Conservation (phyloP, 2,113 vertebrate species). For the Amia ocellicauda region DNA sequence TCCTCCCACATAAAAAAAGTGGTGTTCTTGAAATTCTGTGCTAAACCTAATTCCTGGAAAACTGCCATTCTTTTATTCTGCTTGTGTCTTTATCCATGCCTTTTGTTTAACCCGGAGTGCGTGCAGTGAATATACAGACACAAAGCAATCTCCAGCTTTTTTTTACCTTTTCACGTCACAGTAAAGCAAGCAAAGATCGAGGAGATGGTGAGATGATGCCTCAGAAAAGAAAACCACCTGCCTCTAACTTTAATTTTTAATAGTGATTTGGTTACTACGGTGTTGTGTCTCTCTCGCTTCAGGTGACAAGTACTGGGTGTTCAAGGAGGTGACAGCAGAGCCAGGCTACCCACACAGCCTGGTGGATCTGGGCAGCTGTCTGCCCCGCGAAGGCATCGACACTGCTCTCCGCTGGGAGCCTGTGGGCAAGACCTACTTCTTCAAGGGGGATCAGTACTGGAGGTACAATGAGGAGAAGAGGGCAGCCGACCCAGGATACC, state of each 20-base stretch:
- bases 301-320: constrained; percentile 98
- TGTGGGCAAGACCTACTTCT: constrained; percentile 96
- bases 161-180: no score
- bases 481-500: constrained; percentile 86
- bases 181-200: no score
- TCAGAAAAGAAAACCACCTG: no score
- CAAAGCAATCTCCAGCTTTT: no score
- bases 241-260: no score
- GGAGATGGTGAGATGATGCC: no score
- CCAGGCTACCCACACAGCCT: constrained; percentile 91
- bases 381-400: constrained; percentile 93
- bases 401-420: constrained; percentile 93
- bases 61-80: neutral
- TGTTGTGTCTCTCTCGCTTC: constrained; percentile 10
- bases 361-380: constrained; percentile 83
- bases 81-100: neutral
- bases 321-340: constrained; percentile 89
- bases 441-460: constrained; percentile 97
- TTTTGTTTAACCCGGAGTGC: no score
- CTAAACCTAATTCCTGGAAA: no score
- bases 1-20: neutral
- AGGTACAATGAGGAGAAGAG: constrained; percentile 93
- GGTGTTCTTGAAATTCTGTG: neutral
- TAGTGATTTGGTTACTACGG: neutral
- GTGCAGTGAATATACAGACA: no score